Percentiles rank a stretch among this genome's conserved stretches.
Conservation (phyloP, 2,797 vertebrate species). For the Semaprochilodus insignis region DNA sequence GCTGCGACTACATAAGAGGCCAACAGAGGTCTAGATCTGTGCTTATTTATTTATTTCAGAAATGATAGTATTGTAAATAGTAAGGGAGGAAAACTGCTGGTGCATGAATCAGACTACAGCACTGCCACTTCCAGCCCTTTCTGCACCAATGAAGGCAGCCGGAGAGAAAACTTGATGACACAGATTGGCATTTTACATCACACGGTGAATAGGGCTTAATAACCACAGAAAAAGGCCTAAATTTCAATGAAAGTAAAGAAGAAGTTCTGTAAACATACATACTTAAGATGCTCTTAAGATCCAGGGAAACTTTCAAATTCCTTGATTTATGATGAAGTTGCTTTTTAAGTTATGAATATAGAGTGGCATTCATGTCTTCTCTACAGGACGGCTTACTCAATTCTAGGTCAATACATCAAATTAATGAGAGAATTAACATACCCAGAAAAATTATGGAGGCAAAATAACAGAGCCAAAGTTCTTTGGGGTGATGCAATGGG, state of each 20-base stretch:
- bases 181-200: background rate
- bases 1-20: constrained; percentile 29
- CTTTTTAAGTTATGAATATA: background rate
- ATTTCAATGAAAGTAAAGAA: background rate
- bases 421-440: too few species aligned
- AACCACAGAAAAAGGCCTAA: background rate
- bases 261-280: background rate
- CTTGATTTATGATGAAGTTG: background rate
- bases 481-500: too few species aligned
- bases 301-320: background rate
- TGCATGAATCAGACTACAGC: constrained; percentile 26
- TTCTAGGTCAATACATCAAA: background rate
- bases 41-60: constrained; percentile 19
- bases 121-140: background rate
- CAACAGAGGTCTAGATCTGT: constrained; percentile 20
- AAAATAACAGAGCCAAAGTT: background rate
- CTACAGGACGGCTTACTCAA: background rate
- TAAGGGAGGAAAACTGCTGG: background rate
- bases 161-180: background rate
- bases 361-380: background rate
- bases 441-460: background rate
- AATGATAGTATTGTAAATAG: constrained; percentile 30
- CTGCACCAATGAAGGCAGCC: background rate
- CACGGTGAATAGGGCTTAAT: background rate
- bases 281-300: background rate